Percentiles rank a stretch among this genome's conserved stretches.
Conservation (phyloP, 2,888 invertebrate genomes). For the Dioctria rufipes region DNA sequence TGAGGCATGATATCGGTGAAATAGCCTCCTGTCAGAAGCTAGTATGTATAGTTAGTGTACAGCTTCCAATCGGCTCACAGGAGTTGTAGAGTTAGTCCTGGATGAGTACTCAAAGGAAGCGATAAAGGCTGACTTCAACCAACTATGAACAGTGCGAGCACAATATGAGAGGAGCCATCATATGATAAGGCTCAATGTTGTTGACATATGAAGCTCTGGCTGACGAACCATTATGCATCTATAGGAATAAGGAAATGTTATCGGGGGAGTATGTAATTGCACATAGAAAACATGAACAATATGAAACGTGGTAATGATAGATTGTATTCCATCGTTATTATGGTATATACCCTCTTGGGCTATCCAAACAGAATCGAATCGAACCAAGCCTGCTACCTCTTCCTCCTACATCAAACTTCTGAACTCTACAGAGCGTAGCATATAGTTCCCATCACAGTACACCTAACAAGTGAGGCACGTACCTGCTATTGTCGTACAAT, state of each 20-base stretch:
- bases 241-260: conserved; percentile 9
- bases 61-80: conserved; percentile 9
- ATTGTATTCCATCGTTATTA: too few relatives aligned
- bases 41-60: background rate
- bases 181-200: conserved; percentile 25
- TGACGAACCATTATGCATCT: background rate
- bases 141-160: background rate
- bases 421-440: background rate
- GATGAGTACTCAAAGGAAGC: conserved; percentile 31
- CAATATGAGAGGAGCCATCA: background rate
- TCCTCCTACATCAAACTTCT: background rate
- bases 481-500: background rate
- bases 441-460: background rate
- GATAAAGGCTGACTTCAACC: background rate
- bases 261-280: conserved; percentile 24
- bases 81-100: conserved; percentile 4
- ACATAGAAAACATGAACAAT: conserved; percentile 30
- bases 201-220: conserved; percentile 23
- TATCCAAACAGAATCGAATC: background rate
- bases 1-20: background rate
- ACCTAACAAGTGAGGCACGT: conserved; percentile 27
- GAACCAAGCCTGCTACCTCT: background rate
- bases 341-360: background rate
- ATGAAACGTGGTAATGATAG: conserved; percentile 44
- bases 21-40: background rate